Conservation (phyloP, 1,140 invertebrate genomes). For the Whitmania pigra region DNA sequence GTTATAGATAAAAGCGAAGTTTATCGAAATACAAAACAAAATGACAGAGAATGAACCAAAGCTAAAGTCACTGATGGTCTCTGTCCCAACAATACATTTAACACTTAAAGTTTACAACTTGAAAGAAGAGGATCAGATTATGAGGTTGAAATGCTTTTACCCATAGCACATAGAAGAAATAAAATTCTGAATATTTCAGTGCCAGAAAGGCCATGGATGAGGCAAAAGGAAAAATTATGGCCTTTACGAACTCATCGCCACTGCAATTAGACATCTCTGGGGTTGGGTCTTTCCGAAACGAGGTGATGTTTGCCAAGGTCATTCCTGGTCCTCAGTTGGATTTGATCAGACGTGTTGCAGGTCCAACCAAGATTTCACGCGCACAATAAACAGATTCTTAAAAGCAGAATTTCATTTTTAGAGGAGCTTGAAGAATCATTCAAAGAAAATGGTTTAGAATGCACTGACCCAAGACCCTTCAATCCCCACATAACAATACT, state of each 20-base stretch:
- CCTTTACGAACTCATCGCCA: not conserved
- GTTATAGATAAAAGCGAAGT: not conserved
- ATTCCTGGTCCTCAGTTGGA: not conserved
- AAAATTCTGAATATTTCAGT: not conserved
- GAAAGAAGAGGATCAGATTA: not conserved
- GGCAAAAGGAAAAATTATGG: constrained; percentile 5
- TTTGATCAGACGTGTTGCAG: not conserved
- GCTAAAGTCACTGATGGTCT: not conserved
- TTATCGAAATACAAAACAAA: not conserved
- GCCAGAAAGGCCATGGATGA: not conserved
- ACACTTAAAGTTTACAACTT: not conserved
- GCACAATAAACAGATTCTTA: not conserved
- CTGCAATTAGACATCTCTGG: not conserved
- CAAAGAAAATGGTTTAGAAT: not conserved
- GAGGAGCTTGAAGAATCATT: not conserved
- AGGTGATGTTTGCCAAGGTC: not conserved
- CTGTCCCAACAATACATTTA: not conserved
- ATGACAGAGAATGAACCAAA: not conserved
- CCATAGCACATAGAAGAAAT: not conserved
- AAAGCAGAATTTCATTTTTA: not conserved
- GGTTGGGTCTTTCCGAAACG: not conserved
- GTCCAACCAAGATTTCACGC: not conserved
- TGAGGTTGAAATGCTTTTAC: not conserved
- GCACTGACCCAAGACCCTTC: not conserved
- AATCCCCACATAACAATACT: constrained; percentile 1